phyloP scores from a whole-genome alignment of 2,797 vertebrate genomes.

The Staurois parvus region DNA sequence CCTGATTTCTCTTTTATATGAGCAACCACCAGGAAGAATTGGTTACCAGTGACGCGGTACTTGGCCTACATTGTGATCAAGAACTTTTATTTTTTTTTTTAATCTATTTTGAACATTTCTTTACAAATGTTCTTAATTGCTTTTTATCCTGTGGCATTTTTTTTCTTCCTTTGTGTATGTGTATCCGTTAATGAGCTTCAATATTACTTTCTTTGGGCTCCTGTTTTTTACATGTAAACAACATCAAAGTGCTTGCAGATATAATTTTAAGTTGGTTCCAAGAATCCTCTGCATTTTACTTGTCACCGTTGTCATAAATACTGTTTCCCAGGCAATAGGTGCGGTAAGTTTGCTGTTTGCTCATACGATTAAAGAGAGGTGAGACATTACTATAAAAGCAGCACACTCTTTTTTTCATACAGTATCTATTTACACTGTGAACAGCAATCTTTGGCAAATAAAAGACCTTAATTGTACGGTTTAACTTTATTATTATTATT shows the following conservation, averaged over 20 bases:
- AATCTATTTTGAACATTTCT: neutral
- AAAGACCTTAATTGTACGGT: too few relatives aligned
- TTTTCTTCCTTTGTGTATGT: neutral
- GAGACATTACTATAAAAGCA: neutral
- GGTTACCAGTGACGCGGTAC: neutral
- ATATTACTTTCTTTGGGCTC: neutral
- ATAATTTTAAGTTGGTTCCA: neutral
- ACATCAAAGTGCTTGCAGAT: neutral
- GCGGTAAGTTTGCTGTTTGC: neutral
- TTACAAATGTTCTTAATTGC: neutral
- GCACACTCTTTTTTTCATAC: neutral
- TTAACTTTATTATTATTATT: too few relatives aligned
- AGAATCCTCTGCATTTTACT: neutral
- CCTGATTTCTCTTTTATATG: neutral
- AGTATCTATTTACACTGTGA: neutral
- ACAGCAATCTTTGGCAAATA: too few relatives aligned
- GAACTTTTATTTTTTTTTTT: too few relatives aligned
- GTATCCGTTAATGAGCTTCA: neutral
- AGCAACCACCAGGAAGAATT: neutral
- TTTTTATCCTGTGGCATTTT: neutral
- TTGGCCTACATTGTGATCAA: neutral
- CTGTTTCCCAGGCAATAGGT: slow-evolving; percentile 70
- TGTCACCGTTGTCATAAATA: slow-evolving; percentile 76
- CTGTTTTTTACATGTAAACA: slow-evolving; percentile 4
- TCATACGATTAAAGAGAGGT: neutral